phyloP scores from a whole-genome alignment of 2,888 invertebrate species.

The Phengaris alcon region DNA sequence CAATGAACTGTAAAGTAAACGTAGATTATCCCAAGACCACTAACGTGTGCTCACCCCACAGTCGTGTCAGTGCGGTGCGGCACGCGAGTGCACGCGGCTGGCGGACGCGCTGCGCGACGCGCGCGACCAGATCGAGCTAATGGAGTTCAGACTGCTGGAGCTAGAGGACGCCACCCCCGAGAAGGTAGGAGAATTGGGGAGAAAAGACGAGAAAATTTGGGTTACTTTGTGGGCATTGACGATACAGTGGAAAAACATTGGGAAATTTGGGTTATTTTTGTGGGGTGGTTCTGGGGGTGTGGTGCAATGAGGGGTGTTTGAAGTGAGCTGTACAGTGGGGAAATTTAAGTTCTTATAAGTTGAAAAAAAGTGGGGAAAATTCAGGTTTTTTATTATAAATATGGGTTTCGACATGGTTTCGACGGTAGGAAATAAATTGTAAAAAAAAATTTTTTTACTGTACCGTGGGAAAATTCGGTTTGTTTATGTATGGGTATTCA shows the following conservation, averaged over 20 bases:
- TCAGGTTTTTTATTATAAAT: too few relatives aligned
- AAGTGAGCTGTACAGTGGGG: not conserved
- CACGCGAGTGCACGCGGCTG: conserved; percentile 78
- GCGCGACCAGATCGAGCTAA: conserved; percentile 87
- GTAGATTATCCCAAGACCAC: conserved; percentile 33
- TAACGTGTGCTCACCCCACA: conserved; percentile 46
- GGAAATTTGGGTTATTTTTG: not conserved
- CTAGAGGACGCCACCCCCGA: conserved; percentile 83
- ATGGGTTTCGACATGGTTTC: too few relatives aligned
- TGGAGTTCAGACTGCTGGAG: conserved; percentile 88
- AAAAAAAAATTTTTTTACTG: too few relatives aligned
- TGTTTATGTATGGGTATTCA: too few relatives aligned
- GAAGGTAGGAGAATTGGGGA: conserved; percentile 53
- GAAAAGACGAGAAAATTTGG: not conserved
- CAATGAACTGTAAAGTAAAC: conserved; percentile 32
- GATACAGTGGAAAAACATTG: not conserved
- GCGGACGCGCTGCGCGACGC: conserved; percentile 85
- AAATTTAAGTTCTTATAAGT: too few relatives aligned
- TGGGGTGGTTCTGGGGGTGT: not conserved
- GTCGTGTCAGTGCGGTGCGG: conserved; percentile 71
- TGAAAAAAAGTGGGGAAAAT: too few relatives aligned
- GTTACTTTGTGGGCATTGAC: too few relatives aligned
- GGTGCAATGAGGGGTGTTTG: not conserved
- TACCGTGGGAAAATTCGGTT: too few relatives aligned
- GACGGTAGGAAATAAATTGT: too few relatives aligned